Evolutionary conservation across 2,113 vertebrate species (phyloP).

Genomic region (Antechinus flavipes): DNA sequence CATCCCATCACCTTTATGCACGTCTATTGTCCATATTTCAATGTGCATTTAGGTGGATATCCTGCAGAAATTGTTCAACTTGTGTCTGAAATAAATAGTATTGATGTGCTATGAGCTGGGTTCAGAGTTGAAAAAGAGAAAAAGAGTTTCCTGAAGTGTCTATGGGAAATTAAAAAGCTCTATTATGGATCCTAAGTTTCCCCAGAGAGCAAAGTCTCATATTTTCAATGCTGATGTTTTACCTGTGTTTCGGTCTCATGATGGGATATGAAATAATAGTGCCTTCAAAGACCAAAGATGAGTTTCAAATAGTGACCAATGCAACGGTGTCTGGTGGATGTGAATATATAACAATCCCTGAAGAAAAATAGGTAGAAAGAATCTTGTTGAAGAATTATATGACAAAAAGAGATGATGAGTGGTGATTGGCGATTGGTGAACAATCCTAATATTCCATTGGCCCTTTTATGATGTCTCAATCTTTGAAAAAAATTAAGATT

Average conservation of each 20-base stretch:
- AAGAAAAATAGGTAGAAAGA: neutral
- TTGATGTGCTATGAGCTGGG: neutral
- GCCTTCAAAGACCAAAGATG: neutral
- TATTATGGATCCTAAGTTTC: too few species aligned
- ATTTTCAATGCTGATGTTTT: neutral
- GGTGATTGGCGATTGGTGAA: neutral
- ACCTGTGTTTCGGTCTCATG: neutral
- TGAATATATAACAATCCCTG: neutral
- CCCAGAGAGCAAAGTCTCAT: neutral
- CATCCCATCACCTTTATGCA: neutral
- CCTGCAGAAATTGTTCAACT: neutral
- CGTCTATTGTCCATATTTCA: neutral
- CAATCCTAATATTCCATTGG: neutral
- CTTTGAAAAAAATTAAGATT: neutral
- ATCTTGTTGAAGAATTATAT: neutral
- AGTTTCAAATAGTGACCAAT: neutral
- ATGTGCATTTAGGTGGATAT: neutral
- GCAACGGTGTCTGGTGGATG: neutral
- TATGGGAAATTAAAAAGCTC: neutral
- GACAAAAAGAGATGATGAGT: neutral
- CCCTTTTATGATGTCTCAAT: neutral
- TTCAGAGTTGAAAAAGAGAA: neutral
- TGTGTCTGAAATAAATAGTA: neutral
- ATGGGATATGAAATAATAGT: neutral
- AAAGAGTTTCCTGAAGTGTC: neutral